Evolutionary conservation across 2,888 invertebrate species (phyloP).

Genomic region (Criorhina ranunculi): DNA sequence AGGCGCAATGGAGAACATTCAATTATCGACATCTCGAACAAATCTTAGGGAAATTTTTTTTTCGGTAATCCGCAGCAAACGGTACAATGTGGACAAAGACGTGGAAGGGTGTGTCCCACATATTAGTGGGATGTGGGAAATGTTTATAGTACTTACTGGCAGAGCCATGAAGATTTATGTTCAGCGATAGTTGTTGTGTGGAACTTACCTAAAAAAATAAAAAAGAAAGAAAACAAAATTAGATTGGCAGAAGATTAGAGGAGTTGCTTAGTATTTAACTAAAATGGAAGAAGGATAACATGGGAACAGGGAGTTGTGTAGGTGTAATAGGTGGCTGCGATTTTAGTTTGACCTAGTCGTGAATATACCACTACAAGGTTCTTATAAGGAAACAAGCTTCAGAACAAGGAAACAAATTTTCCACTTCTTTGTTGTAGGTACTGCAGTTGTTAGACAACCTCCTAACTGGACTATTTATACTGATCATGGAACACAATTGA

Average conservation of each 20-base stretch:
- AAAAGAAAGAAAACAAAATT: slow-evolving; percentile 52
- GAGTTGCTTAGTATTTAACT: neutral
- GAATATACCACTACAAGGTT: too few species aligned
- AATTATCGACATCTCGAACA: slow-evolving; percentile 71
- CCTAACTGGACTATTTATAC: too few species aligned
- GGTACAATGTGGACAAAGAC: slow-evolving; percentile 46
- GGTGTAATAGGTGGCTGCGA: too few species aligned
- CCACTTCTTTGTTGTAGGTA: too few species aligned
- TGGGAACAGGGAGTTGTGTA: too few species aligned
- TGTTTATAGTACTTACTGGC: slow-evolving; percentile 45
- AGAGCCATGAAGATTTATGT: slow-evolving; percentile 53
- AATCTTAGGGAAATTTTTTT: slow-evolving; percentile 60
- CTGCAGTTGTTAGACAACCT: too few species aligned
- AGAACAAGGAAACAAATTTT: too few species aligned
- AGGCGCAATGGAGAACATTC: slow-evolving; percentile 69
- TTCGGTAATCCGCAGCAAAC: slow-evolving; percentile 50
- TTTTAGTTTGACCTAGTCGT: too few species aligned
- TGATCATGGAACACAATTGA: too few species aligned
- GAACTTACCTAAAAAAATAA: slow-evolving; percentile 67
- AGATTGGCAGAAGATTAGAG: slow-evolving; percentile 46
- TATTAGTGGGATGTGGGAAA: slow-evolving; percentile 53
- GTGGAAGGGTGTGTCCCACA: slow-evolving; percentile 59
- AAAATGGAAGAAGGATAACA: neutral
- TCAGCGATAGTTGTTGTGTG: slow-evolving; percentile 40
- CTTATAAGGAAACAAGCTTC: too few species aligned